Evolutionary conservation across 2,888 invertebrate species (phyloP), one percentile per base, ranked within the genome.

Genomic region (Chironomus riparius): DNA sequence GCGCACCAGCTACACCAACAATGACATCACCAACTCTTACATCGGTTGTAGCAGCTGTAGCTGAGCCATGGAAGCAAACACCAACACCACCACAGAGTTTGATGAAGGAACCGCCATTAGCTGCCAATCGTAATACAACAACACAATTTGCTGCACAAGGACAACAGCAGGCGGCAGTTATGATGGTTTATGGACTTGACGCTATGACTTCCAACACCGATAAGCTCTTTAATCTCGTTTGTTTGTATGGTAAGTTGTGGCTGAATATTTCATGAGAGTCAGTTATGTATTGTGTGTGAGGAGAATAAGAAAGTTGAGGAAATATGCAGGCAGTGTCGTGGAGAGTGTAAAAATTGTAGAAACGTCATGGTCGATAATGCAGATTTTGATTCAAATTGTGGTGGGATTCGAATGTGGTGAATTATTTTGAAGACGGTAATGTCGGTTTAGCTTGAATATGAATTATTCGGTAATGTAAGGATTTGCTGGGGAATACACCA

Each of bases 171-270:
- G 94, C 94, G 72, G 92, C 94, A 71, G 98, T 98, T 78, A 92
- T 98, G 87, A 98, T 98, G 98, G 96, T 98, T 77, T 98, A 99
- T 86, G 98, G 98, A 2, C 87, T 99, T 78, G 95, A 97, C 83
- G 92, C 93, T 76, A 91, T 94, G 80, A 94, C 94, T 81, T 93
- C 97, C 83, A 99, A 98, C 85, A 94, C 96, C 78, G 97, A 98
- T 82, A 90, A 93, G 81, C 89, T 99, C 78, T 99, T 99, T 89
- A 99, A 99, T 86, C 87, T 99, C 81, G 95, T 99, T 87, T 99
- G 99, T 86, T 89, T 98, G 78, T 99, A 98, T 85, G 99, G 99
- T 80, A 99, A 99, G 84, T 97, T 98, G 79, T 92, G 95, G 80
- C 2, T 38, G 7, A 7, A 38, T 38, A 38, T 28, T 28, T 28